A percentile compares a stretch with the other conserved stretches of the same genome.
phyloP scores from a whole-genome alignment of 2,113 vertebrate species.

The Ochotona princeps region DNA sequence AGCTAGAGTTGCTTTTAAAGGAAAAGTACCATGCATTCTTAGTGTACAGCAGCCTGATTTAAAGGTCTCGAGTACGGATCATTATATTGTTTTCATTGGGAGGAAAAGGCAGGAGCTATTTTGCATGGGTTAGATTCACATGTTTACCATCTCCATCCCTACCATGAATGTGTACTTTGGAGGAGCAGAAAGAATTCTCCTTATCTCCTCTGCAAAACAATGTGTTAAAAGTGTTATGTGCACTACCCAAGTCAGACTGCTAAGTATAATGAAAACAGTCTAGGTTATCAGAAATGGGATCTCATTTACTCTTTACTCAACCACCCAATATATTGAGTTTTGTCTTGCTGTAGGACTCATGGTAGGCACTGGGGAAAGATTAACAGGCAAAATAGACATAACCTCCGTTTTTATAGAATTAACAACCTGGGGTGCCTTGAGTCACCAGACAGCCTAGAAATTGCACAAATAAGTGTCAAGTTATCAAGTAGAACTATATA shows the following conservation, averaged over 20 bases:
- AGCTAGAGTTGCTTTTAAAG: background rate
- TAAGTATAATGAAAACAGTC: background rate
- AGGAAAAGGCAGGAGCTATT: background rate
- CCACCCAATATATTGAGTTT: background rate
- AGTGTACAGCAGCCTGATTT: background rate
- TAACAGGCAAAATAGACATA: background rate
- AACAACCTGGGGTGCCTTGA: background rate
- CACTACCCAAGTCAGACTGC: background rate
- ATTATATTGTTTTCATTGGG: background rate
- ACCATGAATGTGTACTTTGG: no score
- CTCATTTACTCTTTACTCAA: background rate
- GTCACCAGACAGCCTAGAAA: background rate
- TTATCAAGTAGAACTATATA: background rate
- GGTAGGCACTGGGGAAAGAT: background rate
- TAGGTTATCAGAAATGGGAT: constrained; percentile 5
- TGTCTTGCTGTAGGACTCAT: background rate
- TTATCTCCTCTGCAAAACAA: background rate
- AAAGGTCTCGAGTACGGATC: background rate
- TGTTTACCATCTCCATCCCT: no score
- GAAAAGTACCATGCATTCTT: background rate
- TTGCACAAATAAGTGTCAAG: background rate
- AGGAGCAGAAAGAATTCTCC: background rate
- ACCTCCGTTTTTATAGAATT: background rate
- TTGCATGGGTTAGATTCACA: background rate
- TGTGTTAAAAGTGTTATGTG: background rate